Conservation (phyloP, 2,797 vertebrate genomes). For the Ptychobarbus kaznakovi region DNA sequence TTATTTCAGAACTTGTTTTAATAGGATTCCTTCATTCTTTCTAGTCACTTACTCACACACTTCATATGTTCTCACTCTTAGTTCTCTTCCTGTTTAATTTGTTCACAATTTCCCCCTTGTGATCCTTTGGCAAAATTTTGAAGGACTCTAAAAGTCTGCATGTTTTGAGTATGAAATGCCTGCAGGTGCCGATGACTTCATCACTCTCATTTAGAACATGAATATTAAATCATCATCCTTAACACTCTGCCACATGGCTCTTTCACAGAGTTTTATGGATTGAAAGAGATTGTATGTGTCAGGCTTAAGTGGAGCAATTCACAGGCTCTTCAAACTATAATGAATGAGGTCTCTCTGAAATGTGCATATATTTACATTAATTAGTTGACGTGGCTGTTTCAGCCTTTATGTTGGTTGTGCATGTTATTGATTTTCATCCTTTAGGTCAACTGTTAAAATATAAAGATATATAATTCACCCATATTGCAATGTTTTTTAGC, state of each 20-base stretch:
- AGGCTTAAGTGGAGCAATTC: slow-evolving; percentile 12
- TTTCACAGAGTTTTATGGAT: slow-evolving; percentile 46
- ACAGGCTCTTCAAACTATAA: slow-evolving; percentile 12
- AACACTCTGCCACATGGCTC: slow-evolving; percentile 33
- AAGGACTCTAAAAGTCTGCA: not conserved
- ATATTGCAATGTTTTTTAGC: not conserved
- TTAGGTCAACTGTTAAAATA: slow-evolving; percentile 22
- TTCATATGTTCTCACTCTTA: not conserved
- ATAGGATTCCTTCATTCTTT: slow-evolving; percentile 20
- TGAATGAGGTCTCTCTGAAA: slow-evolving; percentile 25
- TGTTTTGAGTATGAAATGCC: slow-evolving; percentile 31
- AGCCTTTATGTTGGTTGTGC: slow-evolving; percentile 13
- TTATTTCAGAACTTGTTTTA: not conserved
- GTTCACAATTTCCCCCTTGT: not conserved
- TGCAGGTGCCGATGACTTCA: slow-evolving; percentile 48
- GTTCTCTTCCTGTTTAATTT: not conserved
- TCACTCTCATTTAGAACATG: slow-evolving; percentile 37
- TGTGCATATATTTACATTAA: slow-evolving; percentile 37
- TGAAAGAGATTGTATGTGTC: slow-evolving; percentile 45
- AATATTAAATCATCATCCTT: slow-evolving; percentile 48
- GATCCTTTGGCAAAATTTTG: not conserved
- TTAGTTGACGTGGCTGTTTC: slow-evolving; percentile 14
- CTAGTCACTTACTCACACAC: not conserved
- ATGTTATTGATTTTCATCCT: slow-evolving; percentile 40
- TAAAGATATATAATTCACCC: not conserved